Base-by-base conservation (phyloP, 2,888 invertebrate species). In the Epiblema foenella region DNA sequence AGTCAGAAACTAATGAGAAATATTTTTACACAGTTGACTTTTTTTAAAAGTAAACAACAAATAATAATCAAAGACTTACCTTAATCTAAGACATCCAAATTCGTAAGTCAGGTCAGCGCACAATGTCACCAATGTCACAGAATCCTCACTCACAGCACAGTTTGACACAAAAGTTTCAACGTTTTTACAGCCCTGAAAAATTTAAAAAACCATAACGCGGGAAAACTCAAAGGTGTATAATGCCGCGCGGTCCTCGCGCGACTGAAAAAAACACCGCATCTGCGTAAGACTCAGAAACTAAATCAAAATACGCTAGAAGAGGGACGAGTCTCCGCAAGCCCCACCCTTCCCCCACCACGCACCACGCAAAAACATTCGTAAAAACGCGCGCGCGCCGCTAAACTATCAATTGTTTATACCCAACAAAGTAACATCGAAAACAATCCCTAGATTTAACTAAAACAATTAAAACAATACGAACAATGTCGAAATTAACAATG, bases 271-370 rank as follows among this genome's bases (percentile, higher is more conserved):
- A 88, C 88, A 87, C 91, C 86, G 89, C 91, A 92, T 89, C 91
- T 89, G 89, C 91, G 92, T 93, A 92, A 92, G 91, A 89, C 87
- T 92, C 84, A 86, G 90, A 93, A 93, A 93, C 93, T 93, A 93
- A 93, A 93, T 93, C 93, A 93, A 93, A 93, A 93, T 93, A 93
- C 86, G 89, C 90, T 91, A 89, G 90, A 85, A 90, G 92, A 92
- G 93, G 93, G 93, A 91, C 93, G 93, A 90, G 85, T 89, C 93
- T 83, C 77, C 81, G 70, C 80, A 90, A 84, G 93, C 93, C 90
- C 92, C 93, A 90, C 93, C 93, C 91, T 89, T 81, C 90, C 90
- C 93, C 93, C 91, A 87, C 93, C 85, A 86, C 77, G 74, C 76
- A 80, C 84, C 82, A 89, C 90, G 91, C 91, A 92, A 93, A 93